A percentile compares a stretch with the other conserved stretches of the same genome.
These are phyloP conservation scores for Lysiphlebus fabarum DNA, from an alignment of 1,140 invertebrate genomes.

Conservation along the genomic window DNA sequence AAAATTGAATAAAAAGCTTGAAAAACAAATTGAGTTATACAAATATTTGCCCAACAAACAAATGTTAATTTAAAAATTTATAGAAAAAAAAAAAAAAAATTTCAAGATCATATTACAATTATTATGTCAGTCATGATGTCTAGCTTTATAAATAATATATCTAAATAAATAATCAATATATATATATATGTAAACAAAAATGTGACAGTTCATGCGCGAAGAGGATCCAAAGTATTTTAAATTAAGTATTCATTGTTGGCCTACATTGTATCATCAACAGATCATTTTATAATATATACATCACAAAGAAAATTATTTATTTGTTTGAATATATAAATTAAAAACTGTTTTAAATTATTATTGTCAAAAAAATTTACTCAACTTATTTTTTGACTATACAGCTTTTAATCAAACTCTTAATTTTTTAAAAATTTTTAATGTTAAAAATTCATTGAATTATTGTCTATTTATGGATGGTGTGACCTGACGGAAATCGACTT, in stretches of 20 bases:
- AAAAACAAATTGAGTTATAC: too few relatives aligned
- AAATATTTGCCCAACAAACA: not conserved
- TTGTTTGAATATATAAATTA: too few relatives aligned
- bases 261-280: conserved; percentile 35
- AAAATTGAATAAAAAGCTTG: too few relatives aligned
- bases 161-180: conserved; percentile 18
- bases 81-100: not conserved
- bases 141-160: not conserved
- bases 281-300: not conserved
- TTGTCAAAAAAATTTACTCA: too few relatives aligned
- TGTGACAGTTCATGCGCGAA: conserved; percentile 12
- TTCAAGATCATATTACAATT: not conserved
- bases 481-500: conserved; percentile 18
- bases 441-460: too few relatives aligned
- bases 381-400: too few relatives aligned
- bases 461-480: conserved; percentile 13
- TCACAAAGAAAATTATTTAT: too few relatives aligned
- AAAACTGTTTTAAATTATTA: too few relatives aligned
- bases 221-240: conserved; percentile 14
- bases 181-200: not conserved
- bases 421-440: too few relatives aligned
- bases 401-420: too few relatives aligned
- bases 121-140: too few relatives aligned
- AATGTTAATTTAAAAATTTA: not conserved
- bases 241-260: conserved; percentile 44